These are phyloP conservation scores for Diuraphis noxia DNA, from an alignment of 1,140 invertebrate genomes.

Conservation along the genomic window DNA sequence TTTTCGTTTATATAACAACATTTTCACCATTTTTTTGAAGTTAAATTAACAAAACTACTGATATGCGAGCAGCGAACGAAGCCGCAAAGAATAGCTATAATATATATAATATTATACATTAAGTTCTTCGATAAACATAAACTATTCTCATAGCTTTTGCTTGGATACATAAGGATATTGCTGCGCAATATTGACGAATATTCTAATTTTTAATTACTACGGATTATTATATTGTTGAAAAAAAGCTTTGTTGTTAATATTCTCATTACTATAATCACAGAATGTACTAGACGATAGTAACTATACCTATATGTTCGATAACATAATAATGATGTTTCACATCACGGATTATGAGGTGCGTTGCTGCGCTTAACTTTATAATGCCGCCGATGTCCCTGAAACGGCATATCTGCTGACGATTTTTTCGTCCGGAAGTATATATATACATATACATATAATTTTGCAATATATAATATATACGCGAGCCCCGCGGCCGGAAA, in stretches of 20 bases:
- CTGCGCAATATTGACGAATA: neutral
- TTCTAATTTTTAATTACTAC: neutral
- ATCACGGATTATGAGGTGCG: neutral
- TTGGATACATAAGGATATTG: neutral
- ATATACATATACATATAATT: too few species aligned
- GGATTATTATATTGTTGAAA: neutral
- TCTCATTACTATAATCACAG: too few species aligned
- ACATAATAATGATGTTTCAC: neutral
- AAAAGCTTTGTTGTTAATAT: neutral
- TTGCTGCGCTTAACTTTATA: slow-evolving; percentile 9
- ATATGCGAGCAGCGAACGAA: too few species aligned
- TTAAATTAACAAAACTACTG: neutral
- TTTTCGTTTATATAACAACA: neutral
- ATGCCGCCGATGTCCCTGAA: neutral
- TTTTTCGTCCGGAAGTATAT: neutral
- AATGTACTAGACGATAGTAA: neutral
- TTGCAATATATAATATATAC: neutral
- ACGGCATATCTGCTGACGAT: neutral
- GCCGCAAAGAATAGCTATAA: neutral
- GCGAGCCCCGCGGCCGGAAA: neutral
- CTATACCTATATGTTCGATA: too few species aligned
- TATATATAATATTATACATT: neutral
- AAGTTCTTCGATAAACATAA: neutral
- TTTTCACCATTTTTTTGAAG: neutral
- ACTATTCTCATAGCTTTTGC: neutral